These are phyloP conservation scores for Nannoperca obscura DNA, from an alignment of 2,797 vertebrate genomes.

Conservation along the genomic window DNA sequence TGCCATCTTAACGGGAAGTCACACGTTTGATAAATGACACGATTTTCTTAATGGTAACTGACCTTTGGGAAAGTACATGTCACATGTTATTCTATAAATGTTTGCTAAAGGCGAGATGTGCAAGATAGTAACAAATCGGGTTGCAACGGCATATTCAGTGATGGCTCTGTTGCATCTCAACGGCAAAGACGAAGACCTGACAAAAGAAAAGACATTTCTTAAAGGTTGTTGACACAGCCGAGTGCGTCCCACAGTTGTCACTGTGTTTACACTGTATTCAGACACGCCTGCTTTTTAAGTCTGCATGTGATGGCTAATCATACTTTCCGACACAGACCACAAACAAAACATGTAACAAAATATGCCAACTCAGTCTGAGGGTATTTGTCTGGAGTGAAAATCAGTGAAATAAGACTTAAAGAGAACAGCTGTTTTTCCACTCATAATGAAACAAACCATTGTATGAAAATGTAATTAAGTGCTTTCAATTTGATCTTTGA, in stretches of 20 bases:
- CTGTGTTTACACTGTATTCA: constrained; percentile 30
- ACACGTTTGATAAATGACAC: constrained; percentile 57
- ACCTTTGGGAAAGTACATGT: constrained; percentile 27
- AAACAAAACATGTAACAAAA: constrained; percentile 41
- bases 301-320: constrained; percentile 28
- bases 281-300: constrained; percentile 44
- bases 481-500: constrained; percentile 77
- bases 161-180: constrained; percentile 9
- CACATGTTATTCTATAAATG: constrained; percentile 44
- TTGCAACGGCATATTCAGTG: constrained; percentile 10
- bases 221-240: constrained; percentile 15
- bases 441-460: constrained; percentile 50
- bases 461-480: constrained; percentile 76
- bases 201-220: constrained; percentile 20
- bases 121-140: constrained; percentile 24
- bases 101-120: constrained; percentile 54
- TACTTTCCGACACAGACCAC: constrained; percentile 12
- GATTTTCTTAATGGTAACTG: constrained; percentile 43
- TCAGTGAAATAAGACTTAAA: constrained; percentile 43
- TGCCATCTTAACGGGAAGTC: constrained; percentile 35
- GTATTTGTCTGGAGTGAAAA: constrained; percentile 34
- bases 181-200: not conserved
- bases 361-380: constrained; percentile 24
- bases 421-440: constrained; percentile 36
- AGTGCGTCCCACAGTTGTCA: not conserved